Evolutionary conservation across 2,888 invertebrate species (phyloP), one percentile per base, ranked within the genome.

Genomic region (Pyrgus malvae): DNA sequence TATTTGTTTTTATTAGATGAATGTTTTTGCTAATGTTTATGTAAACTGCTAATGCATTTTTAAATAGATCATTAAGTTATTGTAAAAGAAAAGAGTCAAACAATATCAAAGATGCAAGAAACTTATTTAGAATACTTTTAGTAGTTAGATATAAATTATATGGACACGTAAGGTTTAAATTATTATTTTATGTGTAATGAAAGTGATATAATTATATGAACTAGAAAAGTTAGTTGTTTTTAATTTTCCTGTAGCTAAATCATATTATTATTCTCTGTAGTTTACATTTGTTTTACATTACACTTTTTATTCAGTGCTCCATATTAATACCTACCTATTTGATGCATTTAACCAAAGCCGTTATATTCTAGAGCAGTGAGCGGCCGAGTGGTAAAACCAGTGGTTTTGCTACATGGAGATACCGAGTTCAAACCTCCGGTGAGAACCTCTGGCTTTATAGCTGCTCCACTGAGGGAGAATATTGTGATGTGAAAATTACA

Each of bases 41-140:
- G 25, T 45, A 45, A 16, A 23, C 45, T 23, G 23, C 2, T 55
- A 25, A 25, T 55, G 17, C 16, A 37, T 27, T 27, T 27, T 21
- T 3, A 4, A 6, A 5, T 19, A 19, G 19, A n/a, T 37, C n/a
- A 17, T 37, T 7, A 9, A 8, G 2, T 48, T 31, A 40, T 55
- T 55, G 23, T 12, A 35, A 16, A 35, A 16, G 12, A 19, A 51
- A 11, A 40, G 23, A 40, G 12, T 11, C 12, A 31, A 19, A 45
- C 38, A 38, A 45, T 51, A 38, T 38, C 37, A 38, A 45, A 45
- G 37, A 45, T 37, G 27, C 16, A 17, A 23, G n/a, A 45, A 27
- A 45, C 44, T 38, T 53, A 45, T 51, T 21, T 37, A 45, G 37
- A 55, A 45, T 38, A 44, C 49, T 49, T 44, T 23, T 55, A 48